Percentiles rank a stretch among this genome's conserved stretches.
Conservation (phyloP, 2,113 vertebrate species). For the Xenopus tropicalis region DNA sequence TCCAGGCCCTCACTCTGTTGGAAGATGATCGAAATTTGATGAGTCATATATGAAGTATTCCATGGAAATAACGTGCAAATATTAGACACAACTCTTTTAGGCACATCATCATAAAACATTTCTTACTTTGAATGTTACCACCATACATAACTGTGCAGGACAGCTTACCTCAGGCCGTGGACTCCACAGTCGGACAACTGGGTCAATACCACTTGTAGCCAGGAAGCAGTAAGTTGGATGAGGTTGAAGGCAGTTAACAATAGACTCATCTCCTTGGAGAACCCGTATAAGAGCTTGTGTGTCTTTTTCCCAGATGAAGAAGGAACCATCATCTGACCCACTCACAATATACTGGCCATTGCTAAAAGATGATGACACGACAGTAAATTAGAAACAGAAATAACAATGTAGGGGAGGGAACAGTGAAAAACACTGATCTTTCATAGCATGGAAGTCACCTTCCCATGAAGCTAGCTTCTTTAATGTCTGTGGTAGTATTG, state of each 20-base stretch:
- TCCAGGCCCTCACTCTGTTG: conserved; percentile 83
- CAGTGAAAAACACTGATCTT: not conserved
- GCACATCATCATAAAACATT: no score
- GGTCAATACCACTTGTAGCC: conserved; percentile 95
- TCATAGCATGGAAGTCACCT: conserved; percentile 67
- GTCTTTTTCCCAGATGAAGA: conserved; percentile 99
- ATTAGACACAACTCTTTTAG: no score
- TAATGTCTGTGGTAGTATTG: conserved; percentile 98
- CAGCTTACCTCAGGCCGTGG: conserved; percentile 86
- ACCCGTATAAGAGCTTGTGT: conserved; percentile 93
- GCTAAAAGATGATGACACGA: conserved; percentile 57
- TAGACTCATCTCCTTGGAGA: conserved; percentile 95
- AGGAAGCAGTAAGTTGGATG: conserved; percentile 97
- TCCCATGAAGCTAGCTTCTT: conserved; percentile 98
- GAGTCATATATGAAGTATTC: no score
- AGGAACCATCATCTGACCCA: conserved; percentile 95
- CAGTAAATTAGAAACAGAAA: not conserved
- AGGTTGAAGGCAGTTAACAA: conserved; percentile 96
- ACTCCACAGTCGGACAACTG: conserved; percentile 93
- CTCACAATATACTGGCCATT: conserved; percentile 97
- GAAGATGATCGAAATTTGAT: not conserved
- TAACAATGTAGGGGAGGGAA: conserved; percentile 3
- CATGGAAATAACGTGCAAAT: no score
- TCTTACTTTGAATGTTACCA: no score
- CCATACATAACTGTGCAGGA: no score